These are phyloP conservation scores for Notolepis coatsorum DNA, from an alignment of 2,797 vertebrate genomes.

Conservation along the genomic window DNA sequence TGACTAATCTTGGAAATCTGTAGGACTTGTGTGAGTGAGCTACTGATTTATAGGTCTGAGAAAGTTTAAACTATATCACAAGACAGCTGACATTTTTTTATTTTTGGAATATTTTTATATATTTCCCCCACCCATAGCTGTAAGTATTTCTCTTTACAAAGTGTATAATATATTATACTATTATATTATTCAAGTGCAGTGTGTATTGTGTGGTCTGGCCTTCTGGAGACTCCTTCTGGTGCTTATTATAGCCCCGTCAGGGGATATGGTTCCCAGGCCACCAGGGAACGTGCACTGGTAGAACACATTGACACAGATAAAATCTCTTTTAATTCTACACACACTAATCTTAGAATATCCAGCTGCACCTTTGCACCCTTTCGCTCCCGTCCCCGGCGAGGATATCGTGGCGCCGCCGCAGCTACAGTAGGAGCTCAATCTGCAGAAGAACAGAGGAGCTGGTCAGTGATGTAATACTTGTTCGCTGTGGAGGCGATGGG, in stretches of 20 bases:
- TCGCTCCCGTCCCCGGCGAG: conserved; percentile 28
- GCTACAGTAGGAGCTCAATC: conserved; percentile 13
- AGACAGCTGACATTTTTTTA: no score
- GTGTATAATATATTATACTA: conserved; percentile 42
- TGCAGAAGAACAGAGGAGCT: conserved; percentile 32
- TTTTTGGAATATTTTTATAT: no score
- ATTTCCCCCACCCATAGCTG: no score
- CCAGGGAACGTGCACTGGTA: conserved; percentile 2
- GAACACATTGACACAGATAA: conserved; percentile 61
- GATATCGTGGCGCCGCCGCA: conserved; percentile 25
- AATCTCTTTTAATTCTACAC: conserved; percentile 67
- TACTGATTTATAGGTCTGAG: no score
- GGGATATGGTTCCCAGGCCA: conserved; percentile 38
- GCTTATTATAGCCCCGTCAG: conserved; percentile 58
- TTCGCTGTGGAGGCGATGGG: neutral
- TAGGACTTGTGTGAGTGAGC: no score
- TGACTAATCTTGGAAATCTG: no score
- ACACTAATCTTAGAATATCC: conserved; percentile 65
- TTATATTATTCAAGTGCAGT: conserved; percentile 29
- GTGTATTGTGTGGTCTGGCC: conserved; percentile 44
- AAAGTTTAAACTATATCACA: no score
- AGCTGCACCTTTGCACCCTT: conserved; percentile 47
- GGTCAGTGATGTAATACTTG: conserved; percentile 37
- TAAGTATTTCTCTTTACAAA: conserved; percentile 27
- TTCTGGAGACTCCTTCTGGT: conserved; percentile 40